Base-by-base conservation (phyloP, 2,113 vertebrate species). In the Motacilla tschutschensis region DNA sequence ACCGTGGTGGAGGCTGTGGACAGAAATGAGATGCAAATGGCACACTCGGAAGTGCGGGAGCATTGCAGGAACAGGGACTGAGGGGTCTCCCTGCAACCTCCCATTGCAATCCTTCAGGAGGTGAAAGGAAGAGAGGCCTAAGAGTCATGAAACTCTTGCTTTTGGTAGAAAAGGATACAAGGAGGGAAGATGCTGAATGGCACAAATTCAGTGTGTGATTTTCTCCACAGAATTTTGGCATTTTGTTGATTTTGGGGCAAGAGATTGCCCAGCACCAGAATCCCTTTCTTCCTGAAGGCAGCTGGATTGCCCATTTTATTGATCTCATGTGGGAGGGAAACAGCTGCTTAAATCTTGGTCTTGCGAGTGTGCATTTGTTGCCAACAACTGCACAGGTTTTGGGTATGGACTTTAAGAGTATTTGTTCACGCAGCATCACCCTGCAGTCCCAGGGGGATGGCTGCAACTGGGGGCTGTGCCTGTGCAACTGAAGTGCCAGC, bases 1-100 rank as follows among this genome's bases (percentile, higher is more conserved):
- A 17, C 48, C 1, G 57, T 0, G 31, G 13, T 40, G 88, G 36
- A 55, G 60, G 41, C 69, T 31, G 1, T 0, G 0, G n/a, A 22
- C 2, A 2, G 26, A 33, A 66, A 33, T 13, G 80, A 80, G 88
- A 6, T 0, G 0, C 19, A 40, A 57, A 66, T 17, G 28, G 19
- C 0, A 0, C 69, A 2, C 54, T 62, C 1, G 5, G 66, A n/a
- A 81, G 48, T 70, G 72, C 3, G 2, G 19, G 29, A n/a, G 62
- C 4, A 0, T 38, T 75, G 80, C 5, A 11, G 7, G 4, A 41
- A 25, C 50, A 55, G 50, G 53, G 40, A 17, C 44, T 28, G n/a
- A 31, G n/a, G 28, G 18, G 31, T 89, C 40, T 89, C 25, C 38
- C 69, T 80, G 50, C 19, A 33, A 17, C 4, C 36, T 87, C 38